These are phyloP conservation scores for Acromyrmex echinatior DNA, from an alignment of 1,140 invertebrate species.

Conservation along the genomic window DNA sequence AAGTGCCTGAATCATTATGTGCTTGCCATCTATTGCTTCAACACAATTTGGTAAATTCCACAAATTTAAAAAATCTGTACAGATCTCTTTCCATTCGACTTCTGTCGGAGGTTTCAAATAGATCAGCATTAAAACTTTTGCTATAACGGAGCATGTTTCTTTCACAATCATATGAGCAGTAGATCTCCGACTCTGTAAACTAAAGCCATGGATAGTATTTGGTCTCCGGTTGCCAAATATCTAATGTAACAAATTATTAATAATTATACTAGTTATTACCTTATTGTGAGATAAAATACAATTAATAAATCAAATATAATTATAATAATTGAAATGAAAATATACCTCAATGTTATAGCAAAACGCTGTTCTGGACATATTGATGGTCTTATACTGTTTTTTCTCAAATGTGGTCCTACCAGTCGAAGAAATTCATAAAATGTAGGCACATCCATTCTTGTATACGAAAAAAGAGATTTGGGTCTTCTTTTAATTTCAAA, in stretches of 20 bases:
- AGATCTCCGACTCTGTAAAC: constrained; percentile 19
- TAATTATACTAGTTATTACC: too few relatives aligned
- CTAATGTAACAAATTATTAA: constrained; percentile 14
- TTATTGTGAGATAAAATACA: not conserved
- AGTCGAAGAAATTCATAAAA: not conserved
- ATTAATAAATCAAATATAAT: constrained; percentile 1
- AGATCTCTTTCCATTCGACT: constrained; percentile 9
- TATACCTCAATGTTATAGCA: constrained; percentile 28
- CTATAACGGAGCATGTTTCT: constrained; percentile 25
- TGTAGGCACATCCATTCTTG: too few relatives aligned
- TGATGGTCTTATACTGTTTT: constrained; percentile 5
- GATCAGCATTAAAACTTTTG: constrained; percentile 26
- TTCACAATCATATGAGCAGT: constrained; percentile 14
- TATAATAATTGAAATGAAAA: not conserved
- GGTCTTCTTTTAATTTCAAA: constrained; percentile 13
- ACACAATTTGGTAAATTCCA: constrained; percentile 34
- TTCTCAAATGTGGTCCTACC: not conserved
- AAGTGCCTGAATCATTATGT: not conserved
- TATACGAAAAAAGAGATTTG: too few relatives aligned
- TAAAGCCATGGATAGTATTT: not conserved
- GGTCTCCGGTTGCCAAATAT: constrained; percentile 19
- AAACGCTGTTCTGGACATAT: constrained; percentile 14
- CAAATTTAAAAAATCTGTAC: constrained; percentile 4
- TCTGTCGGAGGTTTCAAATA: not conserved
- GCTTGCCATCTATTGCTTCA: not conserved